Evolutionary conservation across 1,140 invertebrate genomes (phyloP).

Genomic region (Lethrus apterus): DNA sequence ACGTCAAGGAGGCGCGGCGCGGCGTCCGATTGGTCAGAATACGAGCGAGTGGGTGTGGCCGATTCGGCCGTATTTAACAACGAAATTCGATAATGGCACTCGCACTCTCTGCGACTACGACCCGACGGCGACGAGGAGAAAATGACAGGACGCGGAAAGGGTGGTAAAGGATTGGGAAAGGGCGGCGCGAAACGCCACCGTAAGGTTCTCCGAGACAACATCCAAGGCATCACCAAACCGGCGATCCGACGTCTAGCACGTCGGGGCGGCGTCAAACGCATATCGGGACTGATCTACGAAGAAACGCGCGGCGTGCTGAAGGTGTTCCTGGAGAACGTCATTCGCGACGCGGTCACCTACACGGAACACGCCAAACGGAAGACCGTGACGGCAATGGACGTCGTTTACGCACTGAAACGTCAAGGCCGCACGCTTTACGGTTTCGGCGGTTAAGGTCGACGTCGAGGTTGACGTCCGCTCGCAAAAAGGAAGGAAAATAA

Average conservation of each 20-base stretch:
- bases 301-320: constrained; percentile 64
- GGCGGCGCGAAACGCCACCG: constrained; percentile 64
- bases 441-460: constrained; percentile 59
- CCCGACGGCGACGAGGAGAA: constrained; percentile 6
- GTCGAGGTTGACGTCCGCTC: neutral
- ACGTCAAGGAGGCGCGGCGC: no score
- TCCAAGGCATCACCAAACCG: constrained; percentile 44
- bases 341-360: constrained; percentile 77
- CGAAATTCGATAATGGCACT: no score
- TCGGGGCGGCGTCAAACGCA: constrained; percentile 61
- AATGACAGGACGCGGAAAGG: constrained; percentile 60
- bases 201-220: constrained; percentile 63
- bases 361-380: constrained; percentile 77
- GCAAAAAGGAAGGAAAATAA: no score
- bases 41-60: no score
- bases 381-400: constrained; percentile 80
- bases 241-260: constrained; percentile 58
- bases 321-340: constrained; percentile 73
- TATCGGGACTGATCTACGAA: constrained; percentile 69
- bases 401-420: constrained; percentile 77
- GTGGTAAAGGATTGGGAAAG: constrained; percentile 61
- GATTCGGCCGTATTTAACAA: no score
- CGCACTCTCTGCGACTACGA: constrained; percentile 35
- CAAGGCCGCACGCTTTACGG: constrained; percentile 67
- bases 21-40: no score